A percentile compares a stretch with the other conserved stretches of the same genome.
phyloP scores from a whole-genome alignment of 2,113 vertebrate genomes.

The Pangasianodon hypophthalmus region DNA sequence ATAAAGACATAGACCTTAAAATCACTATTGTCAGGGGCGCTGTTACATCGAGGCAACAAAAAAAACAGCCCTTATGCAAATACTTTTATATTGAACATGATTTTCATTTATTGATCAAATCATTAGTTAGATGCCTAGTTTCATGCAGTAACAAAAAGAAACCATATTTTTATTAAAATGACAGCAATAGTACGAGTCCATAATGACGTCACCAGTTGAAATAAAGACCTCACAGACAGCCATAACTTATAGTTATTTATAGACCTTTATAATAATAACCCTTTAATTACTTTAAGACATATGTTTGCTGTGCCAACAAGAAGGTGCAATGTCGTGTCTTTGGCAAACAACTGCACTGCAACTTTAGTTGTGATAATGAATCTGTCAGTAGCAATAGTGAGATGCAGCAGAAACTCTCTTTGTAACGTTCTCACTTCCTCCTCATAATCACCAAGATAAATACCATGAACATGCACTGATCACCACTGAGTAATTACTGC shows the following conservation, averaged over 20 bases:
- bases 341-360: background rate
- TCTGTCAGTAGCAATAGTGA: background rate
- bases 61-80: background rate
- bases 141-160: background rate
- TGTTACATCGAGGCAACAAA: background rate
- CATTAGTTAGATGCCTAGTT: background rate
- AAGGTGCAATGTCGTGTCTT: conserved; percentile 10
- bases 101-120: background rate
- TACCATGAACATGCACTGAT: background rate
- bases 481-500: conserved; percentile 25
- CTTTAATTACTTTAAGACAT: conserved; percentile 40
- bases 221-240: background rate
- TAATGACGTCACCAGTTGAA: background rate
- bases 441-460: conserved; percentile 8
- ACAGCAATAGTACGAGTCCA: background rate
- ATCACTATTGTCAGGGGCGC: background rate
- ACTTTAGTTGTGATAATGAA: conserved; percentile 35
- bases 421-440: background rate
- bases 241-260: background rate
- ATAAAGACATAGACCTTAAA: background rate
- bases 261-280: too few relatives aligned
- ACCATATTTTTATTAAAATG: background rate
- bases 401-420: conserved; percentile 44
- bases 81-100: background rate
- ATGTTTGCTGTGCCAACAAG: conserved; percentile 39